Percentiles rank a stretch among this genome's conserved stretches.
Evolutionary conservation across 2,888 invertebrate species (phyloP).

Genomic region (Microdon myrmicae): DNA sequence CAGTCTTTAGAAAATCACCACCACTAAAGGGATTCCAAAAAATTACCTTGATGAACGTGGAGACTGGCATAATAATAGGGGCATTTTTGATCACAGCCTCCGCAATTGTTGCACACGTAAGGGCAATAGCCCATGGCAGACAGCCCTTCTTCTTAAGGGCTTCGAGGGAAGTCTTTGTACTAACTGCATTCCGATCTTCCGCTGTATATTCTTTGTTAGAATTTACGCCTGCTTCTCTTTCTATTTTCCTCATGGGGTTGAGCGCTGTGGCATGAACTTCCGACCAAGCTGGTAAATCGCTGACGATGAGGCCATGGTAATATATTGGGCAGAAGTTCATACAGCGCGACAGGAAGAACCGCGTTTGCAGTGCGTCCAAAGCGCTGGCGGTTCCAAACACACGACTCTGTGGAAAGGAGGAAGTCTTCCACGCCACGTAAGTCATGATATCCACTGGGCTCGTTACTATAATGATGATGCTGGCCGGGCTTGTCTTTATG

Average conservation of each 20-base stretch:
- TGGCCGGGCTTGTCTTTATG: constrained; percentile 76
- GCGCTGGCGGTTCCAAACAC: constrained; percentile 89
- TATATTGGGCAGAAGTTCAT: constrained; percentile 79
- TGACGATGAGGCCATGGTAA: constrained; percentile 86
- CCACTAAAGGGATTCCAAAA: too few relatives aligned
- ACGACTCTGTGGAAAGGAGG: constrained; percentile 81
- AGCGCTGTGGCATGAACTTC: too few relatives aligned
- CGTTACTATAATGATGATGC: constrained; percentile 81
- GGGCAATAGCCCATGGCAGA: constrained; percentile 85
- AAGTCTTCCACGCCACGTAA: constrained; percentile 87
- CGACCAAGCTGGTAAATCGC: constrained; percentile 87
- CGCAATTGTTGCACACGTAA: constrained; percentile 75
- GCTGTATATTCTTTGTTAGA: constrained; percentile 78
- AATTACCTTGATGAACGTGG: constrained; percentile 77
- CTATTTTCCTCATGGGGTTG: constrained; percentile 85
- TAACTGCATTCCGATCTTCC: constrained; percentile 78
- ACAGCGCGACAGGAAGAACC: constrained; percentile 81
- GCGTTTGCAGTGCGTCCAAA: constrained; percentile 85
- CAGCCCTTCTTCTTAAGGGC: constrained; percentile 84
- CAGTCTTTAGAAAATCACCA: too few relatives aligned
- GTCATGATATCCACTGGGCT: constrained; percentile 89
- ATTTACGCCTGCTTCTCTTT: constrained; percentile 74
- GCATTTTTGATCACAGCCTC: constrained; percentile 75
- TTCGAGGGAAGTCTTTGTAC: constrained; percentile 80
- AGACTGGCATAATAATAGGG: constrained; percentile 76